Conservation (phyloP, 1,140 invertebrate genomes). For the Drosophila melanica region DNA sequence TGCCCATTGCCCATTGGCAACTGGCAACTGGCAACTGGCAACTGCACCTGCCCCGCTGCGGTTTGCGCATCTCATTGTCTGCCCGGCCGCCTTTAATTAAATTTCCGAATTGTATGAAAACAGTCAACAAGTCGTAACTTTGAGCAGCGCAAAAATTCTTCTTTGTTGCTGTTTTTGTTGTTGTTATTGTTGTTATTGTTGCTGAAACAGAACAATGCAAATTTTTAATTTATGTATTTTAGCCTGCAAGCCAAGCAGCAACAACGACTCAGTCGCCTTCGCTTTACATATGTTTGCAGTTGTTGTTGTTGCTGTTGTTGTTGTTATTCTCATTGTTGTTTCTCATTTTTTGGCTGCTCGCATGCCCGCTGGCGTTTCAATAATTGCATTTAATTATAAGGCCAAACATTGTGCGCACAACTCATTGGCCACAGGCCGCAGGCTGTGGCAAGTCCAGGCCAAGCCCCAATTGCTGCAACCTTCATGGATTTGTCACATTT, state of each 20-base stretch:
- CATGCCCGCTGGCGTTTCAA: slow-evolving; percentile 75
- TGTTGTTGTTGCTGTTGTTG: slow-evolving; percentile 42
- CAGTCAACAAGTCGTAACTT: slow-evolving; percentile 82
- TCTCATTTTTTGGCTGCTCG: slow-evolving; percentile 37
- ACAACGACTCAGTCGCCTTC: slow-evolving; percentile 51
- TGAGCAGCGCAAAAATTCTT: slow-evolving; percentile 54
- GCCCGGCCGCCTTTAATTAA: slow-evolving; percentile 81
- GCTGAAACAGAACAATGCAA: slow-evolving; percentile 83
- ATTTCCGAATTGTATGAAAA: slow-evolving; percentile 82
- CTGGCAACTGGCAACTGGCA: slow-evolving; percentile 15
- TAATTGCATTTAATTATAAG: slow-evolving; percentile 84
- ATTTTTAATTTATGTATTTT: slow-evolving; percentile 84
- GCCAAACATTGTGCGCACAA: slow-evolving; percentile 48
- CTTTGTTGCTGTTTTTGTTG: slow-evolving; percentile 35
- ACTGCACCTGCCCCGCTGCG: slow-evolving; percentile 63
- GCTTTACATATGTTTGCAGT: slow-evolving; percentile 74
- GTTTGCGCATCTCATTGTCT: slow-evolving; percentile 72
- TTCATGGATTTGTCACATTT: slow-evolving; percentile 73
- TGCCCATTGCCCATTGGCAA: slow-evolving; percentile 16
- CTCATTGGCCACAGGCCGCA: slow-evolving; percentile 15
- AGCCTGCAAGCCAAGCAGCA: slow-evolving; percentile 58
- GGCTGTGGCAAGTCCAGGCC: slow-evolving; percentile 35
- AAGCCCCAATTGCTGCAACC: slow-evolving; percentile 52
- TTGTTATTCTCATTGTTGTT: slow-evolving; percentile 41
- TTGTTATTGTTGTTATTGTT: slow-evolving; percentile 46